Base-by-base conservation (phyloP, 2,888 invertebrate genomes). In the Elegia similella region DNA sequence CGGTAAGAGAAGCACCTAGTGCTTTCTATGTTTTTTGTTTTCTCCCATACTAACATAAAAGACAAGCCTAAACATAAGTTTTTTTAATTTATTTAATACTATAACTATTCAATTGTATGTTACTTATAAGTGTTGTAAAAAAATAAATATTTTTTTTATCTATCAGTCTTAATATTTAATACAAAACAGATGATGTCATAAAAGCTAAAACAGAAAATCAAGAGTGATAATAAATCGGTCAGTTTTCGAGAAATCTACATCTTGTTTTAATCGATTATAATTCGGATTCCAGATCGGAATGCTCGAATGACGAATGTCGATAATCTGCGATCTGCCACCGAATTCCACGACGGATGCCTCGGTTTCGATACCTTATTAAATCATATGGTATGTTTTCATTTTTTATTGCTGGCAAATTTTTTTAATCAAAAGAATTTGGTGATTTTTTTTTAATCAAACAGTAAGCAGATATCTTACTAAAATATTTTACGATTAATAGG, bases 251-350 rank as follows among this genome's bases (percentile, higher is more conserved):
- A 85, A 87, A 75, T 76, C 74, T 74, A 63, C 73, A 76, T 76
- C 77, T 67, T 65, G 61, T 68, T 70, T 62, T 62, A 67, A 80
- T 84, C 82, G 73, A 79, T 81, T 74, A 76, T 80, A 75, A 72
- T 81, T 78, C 64, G 79, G 81, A 67, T 84, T 84, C 78, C 73
- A 68, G 68, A 84, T 82, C 77, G 77, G 76, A 79, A 82, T 80
- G 76, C 74, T 66, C 62, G 69, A 80, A 83, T 86, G 88, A 88
- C 86, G 75, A 80, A 88, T 85, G 75, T 60, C 60, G 69, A 62
- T 82, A 84, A 89, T 89, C 89, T 85, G 70, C 67, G 82, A 90
- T 89, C 89, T 87, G 90, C 90, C 90, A 90, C 90, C 64, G 89
- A 66, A 86, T 88, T 85, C 88, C 80, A 71, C 72, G 59, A 57